These are phyloP conservation scores for Hydractinia symbiolongicarpus DNA, from an alignment of 30 jellyfish, hydroid and myxozoan genomes.

Conservation along the genomic window DNA sequence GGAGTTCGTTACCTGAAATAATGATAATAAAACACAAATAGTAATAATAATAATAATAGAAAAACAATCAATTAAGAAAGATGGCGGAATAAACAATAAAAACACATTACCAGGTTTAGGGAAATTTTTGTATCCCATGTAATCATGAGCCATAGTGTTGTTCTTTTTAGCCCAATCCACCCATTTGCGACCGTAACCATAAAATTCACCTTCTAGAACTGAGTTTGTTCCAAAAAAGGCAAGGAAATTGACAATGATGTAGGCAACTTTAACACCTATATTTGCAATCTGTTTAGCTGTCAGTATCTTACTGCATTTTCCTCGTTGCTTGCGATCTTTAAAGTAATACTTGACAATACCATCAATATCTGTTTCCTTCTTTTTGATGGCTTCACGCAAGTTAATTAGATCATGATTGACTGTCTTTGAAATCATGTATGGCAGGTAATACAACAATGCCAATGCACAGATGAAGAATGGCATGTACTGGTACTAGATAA, in stretches of 20 bases:
- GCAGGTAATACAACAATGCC: constrained; percentile 19
- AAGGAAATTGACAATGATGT: constrained; percentile 21
- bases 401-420: constrained; percentile 17
- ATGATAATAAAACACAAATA: no score
- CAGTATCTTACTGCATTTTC: background rate
- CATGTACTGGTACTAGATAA: constrained; percentile 17
- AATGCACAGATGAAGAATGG: constrained; percentile 21
- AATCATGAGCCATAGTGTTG: constrained; percentile 17
- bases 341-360: constrained; percentile 32
- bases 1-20: constrained; percentile 14
- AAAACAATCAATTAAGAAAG: no score
- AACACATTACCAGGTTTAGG: constrained; percentile 48
- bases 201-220: constrained; percentile 19
- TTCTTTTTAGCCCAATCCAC: constrained; percentile 14
- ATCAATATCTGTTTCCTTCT: constrained; percentile 4
- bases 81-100: no score
- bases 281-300: background rate
- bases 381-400: background rate
- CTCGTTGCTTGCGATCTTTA: constrained; percentile 8
- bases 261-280: constrained; percentile 4
- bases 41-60: no score
- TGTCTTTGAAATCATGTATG: constrained; percentile 13
- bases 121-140: constrained; percentile 29
- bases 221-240: constrained; percentile 16
- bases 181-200: constrained; percentile 38